These are phyloP conservation scores for Sinonovacula constricta DNA, from an alignment of 1,140 invertebrate genomes.

Conservation along the genomic window DNA sequence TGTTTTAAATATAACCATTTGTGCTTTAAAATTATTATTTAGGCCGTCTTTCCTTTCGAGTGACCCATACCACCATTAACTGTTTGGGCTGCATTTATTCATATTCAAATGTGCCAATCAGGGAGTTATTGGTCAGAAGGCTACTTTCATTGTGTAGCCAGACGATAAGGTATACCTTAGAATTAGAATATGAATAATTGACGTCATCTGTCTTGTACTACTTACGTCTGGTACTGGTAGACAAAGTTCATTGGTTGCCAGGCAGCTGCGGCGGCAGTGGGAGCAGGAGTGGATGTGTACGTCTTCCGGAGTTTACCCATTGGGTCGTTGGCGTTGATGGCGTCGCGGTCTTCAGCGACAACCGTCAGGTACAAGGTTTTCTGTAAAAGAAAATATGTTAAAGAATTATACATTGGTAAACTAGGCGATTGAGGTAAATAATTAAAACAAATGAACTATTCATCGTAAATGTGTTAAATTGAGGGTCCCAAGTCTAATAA, in stretches of 20 bases:
- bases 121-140: too few species aligned
- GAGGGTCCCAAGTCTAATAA: background rate
- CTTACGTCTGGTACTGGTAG: constrained; percentile 37
- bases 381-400: background rate
- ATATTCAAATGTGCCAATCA: too few species aligned
- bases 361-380: constrained; percentile 25
- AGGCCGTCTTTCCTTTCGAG: too few species aligned
- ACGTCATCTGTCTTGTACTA: too few species aligned
- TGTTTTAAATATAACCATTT: too few species aligned
- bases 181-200: too few species aligned
- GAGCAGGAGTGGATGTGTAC: constrained; percentile 26
- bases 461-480: background rate
- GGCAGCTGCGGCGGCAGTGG: background rate
- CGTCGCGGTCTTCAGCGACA: constrained; percentile 29
- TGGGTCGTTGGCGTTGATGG: constrained; percentile 26
- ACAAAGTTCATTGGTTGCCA: constrained; percentile 40
- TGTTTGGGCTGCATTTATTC: too few species aligned
- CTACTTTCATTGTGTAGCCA: too few species aligned
- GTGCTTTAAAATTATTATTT: too few species aligned
- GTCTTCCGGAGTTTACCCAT: constrained; percentile 30
- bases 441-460: background rate
- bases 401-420: background rate
- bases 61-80: too few species aligned
- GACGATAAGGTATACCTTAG: too few species aligned
- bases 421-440: background rate